Conservation (phyloP, 2,113 vertebrate genomes). For the Chroicocephalus ridibundus region DNA sequence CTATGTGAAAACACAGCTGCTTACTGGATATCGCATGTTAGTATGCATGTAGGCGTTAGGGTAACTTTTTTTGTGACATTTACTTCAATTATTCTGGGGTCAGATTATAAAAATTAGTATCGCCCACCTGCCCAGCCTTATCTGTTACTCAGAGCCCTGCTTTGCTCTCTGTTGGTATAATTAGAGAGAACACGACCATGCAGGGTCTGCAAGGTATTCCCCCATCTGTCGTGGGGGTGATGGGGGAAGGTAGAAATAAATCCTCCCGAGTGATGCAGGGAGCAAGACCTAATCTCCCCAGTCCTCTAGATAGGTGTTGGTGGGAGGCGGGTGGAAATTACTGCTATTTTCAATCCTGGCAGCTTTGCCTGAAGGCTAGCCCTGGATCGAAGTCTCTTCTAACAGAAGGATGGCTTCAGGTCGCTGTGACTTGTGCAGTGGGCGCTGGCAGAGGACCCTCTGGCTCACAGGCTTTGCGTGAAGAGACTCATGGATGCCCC, state of each 20-base stretch:
- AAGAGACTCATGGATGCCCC: neutral
- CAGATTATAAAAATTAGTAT: neutral
- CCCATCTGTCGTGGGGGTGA: neutral
- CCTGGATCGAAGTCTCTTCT: neutral
- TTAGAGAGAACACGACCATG: neutral
- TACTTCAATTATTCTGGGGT: neutral
- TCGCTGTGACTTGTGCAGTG: fast-evolving
- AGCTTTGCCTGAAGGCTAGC: neutral
- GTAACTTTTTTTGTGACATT: neutral
- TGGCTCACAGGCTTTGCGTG: neutral
- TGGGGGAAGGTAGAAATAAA: neutral
- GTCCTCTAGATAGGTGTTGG: neutral
- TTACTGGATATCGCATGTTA: neutral
- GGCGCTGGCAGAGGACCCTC: neutral
- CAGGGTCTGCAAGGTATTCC: neutral
- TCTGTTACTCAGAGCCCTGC: neutral
- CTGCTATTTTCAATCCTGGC: neutral
- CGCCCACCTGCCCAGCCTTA: neutral
- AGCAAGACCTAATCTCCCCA: neutral
- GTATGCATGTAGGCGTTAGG: neutral
- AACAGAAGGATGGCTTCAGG: neutral
- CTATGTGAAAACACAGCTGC: constrained; percentile 54
- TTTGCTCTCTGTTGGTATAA: neutral
- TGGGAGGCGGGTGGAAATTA: fast-evolving
- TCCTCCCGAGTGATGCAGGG: neutral